These are phyloP conservation scores for Phacellophora camtschatica DNA, from an alignment of 30 jellyfish, hydroid and myxozoan species.

Conservation along the genomic window DNA sequence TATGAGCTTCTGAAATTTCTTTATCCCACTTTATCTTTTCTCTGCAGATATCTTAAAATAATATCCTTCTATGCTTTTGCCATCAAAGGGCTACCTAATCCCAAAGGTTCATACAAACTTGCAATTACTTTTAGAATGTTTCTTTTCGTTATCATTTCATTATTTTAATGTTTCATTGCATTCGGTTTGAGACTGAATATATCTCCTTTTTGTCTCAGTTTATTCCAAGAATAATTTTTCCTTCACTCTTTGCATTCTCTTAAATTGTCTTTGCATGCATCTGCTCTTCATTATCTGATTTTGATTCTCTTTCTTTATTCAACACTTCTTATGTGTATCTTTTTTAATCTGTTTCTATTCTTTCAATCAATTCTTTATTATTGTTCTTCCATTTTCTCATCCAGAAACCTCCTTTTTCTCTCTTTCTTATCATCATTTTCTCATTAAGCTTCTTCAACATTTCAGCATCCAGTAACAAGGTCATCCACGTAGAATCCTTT, in stretches of 20 bases:
- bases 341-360: not conserved
- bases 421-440: slow-evolving; percentile 10
- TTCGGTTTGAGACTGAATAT: not conserved
- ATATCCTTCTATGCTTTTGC: not conserved
- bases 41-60: slow-evolving; percentile 12
- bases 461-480: not conserved
- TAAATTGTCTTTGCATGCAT: not conserved
- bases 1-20: not conserved
- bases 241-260: not conserved
- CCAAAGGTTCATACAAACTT: slow-evolving; percentile 22
- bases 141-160: slow-evolving; percentile 1
- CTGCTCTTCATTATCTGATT: not conserved
- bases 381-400: slow-evolving; percentile 1
- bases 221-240: not conserved
- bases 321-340: too few relatives aligned
- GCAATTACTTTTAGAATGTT: not conserved
- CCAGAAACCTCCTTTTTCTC: not conserved
- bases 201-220: not conserved
- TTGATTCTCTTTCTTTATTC: too few relatives aligned
- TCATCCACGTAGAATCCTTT: not conserved
- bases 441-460: not conserved
- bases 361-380: not conserved
- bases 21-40: slow-evolving; percentile 38
- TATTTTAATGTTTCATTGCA: not conserved
- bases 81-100: slow-evolving; percentile 17